A percentile compares a stretch with the other conserved stretches of the same genome.
These are phyloP conservation scores for Tachystola acroxantha DNA, from an alignment of 2,888 invertebrate genomes.

Conservation along the genomic window DNA sequence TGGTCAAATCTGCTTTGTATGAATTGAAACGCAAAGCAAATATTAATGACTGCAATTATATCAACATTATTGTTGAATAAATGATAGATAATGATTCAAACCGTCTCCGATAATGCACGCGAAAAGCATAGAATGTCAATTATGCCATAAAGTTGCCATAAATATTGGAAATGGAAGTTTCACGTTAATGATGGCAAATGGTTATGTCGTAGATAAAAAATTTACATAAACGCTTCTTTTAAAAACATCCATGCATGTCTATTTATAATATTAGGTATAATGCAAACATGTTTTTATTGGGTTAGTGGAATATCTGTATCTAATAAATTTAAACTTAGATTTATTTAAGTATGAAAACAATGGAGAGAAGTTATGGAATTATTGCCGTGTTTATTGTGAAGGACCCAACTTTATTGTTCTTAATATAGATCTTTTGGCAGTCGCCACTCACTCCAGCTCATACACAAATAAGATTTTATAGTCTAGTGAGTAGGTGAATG, in stretches of 20 bases:
- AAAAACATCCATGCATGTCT: background rate
- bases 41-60: constrained; percentile 6
- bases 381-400: background rate
- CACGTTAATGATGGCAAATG: background rate
- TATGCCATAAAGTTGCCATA: background rate
- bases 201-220: background rate
- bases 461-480: background rate
- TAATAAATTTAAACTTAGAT: background rate
- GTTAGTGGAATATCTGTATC: background rate
- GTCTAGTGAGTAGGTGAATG: background rate
- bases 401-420: background rate
- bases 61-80: background rate
- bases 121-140: background rate
- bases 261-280: background rate
- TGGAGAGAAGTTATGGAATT: no score
- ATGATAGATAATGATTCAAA: background rate
- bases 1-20: constrained; percentile 3
- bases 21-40: constrained; percentile 1
- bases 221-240: background rate
- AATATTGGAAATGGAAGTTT: background rate
- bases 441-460: background rate
- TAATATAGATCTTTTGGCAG: background rate
- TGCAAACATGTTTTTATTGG: background rate
- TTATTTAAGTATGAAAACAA: no score
- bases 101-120: background rate